Base-by-base conservation (phyloP, 53 echinoderm and acorn worm genomes). In the Zoroaster sp. region DNA sequence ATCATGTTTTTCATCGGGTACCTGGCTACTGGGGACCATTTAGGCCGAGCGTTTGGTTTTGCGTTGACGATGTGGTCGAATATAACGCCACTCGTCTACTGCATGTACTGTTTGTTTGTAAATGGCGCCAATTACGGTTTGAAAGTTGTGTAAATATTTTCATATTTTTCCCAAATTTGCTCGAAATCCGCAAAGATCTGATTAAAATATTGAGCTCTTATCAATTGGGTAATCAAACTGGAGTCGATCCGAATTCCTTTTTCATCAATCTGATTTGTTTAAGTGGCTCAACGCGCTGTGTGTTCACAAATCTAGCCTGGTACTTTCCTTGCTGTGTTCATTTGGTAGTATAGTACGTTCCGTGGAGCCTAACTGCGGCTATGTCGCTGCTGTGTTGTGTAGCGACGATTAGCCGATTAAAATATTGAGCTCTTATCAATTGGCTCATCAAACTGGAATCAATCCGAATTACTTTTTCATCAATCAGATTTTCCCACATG, bases 41-140 rank as follows among this genome's bases (percentile, higher is more conserved):
- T 89, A 35, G 7, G 49, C 17, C 85, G 94, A 14, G 49, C 59
- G 3, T 92, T 89, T 33, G 94, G 94, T 34, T 94, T 92, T 80
- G 49, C 79, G 1, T 20, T 92, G 18, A 89, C 92, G 0, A 40
- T 89, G 3, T 5, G 88, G 31, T 77, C 89, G 18, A 86, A 89
- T 51, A 13, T 89, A 15, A 63, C 73, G 9, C n/a, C n/a, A n/a
- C 20, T 94, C 13, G 45, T 10, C 2, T 91, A 89, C 70, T 74
- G 85, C 14, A 1, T 86, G 40, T 89, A 78, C 33, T 38, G 67
- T 25, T 66, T 85, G 45, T 15, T 35, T 51, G 43, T 45, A 3
- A 14, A 43, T 4, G 44, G 74, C 14, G 74, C 44, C 28, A 74
- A 23, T 25, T 32, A 74, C 41, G 74, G 74, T 40, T 43, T 74